Evolutionary conservation across 1,140 invertebrate genomes (phyloP).

Genomic region (Druon quercuslanigerum): DNA sequence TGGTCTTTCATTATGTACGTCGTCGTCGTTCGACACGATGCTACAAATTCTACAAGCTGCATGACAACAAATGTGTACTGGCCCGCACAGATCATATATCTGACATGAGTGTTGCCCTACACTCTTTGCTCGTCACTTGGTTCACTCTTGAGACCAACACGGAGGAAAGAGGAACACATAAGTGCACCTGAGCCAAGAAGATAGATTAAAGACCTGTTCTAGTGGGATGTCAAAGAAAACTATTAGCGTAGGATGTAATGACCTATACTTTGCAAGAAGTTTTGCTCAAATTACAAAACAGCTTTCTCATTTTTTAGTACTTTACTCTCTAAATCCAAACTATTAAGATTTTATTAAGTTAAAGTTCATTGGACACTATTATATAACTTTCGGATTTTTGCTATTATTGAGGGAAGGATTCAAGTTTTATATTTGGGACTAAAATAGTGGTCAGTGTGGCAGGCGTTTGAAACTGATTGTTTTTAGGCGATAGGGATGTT

Average conservation of each 20-base stretch:
- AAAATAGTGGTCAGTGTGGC: no score
- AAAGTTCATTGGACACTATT: no score
- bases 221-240: constrained; percentile 64
- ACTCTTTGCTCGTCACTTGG: constrained; percentile 11
- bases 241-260: neutral
- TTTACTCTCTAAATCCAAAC: no score
- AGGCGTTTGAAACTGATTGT: no score
- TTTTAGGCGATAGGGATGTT: no score
- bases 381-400: no score
- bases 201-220: constrained; percentile 67
- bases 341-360: no score
- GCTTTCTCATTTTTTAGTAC: no score
- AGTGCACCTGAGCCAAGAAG: constrained; percentile 54
- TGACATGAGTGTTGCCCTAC: neutral
- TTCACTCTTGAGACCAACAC: neutral
- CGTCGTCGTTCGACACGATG: constrained; percentile 27
- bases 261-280: no score
- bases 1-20: neutral
- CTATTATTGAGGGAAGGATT: no score
- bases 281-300: no score
- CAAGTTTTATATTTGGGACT: no score
- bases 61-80: constrained; percentile 45
- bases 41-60: constrained; percentile 16
- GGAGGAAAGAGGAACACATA: neutral
- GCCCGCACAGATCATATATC: constrained; percentile 39